Evolutionary conservation across 2,113 vertebrate species (phyloP), one percentile per base, ranked within the genome.

Genomic region (Romanogobio albipinnatus): DNA sequence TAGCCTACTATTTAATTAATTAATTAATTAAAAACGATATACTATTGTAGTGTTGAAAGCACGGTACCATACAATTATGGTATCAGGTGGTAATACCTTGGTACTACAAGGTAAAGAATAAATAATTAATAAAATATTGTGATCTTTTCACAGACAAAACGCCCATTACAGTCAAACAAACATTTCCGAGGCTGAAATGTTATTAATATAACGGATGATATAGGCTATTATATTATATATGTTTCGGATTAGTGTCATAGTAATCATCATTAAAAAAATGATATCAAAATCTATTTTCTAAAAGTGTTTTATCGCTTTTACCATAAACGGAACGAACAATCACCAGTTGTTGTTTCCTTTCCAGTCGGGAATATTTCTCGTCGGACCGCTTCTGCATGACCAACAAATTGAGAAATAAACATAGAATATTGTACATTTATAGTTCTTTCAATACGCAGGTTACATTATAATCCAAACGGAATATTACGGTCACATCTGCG

Each of bases 301-400:
- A 22, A 70, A 10, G 66, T 22, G 17, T 49, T 2, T 3, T 15
- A 14, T 64, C 8, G 17, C 22, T n/a, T 26, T 3, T 3, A 77
- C 17, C 26, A 17, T 39, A 22, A 24, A 47, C 74, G 88, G 92
- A 92, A 90, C 39, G 9, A 24, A 43, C 39, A 6, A 33, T 11
- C 0, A 0, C 0, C 4, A 2, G 2, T 49, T 8, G 76, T 86
- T 89, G 49, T 51, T 51, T 51, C 26, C 26, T 39, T 39, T 85
- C 26, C n/a, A 6, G 22, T 22, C 83, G 85, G 85, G 10, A 26
- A 33, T 33, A 22, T 87, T 85, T 76, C 8, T n/a, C 19, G 66
- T 26, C 80, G 85, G 89, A 89, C 86, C 86, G 87, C 88, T 92
- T 89, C 87, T 91, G 82, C 70, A 85, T 7, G 22, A 78, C 53